phyloP scores from a whole-genome alignment of 2,797 vertebrate species.

The Menidia menidia region DNA sequence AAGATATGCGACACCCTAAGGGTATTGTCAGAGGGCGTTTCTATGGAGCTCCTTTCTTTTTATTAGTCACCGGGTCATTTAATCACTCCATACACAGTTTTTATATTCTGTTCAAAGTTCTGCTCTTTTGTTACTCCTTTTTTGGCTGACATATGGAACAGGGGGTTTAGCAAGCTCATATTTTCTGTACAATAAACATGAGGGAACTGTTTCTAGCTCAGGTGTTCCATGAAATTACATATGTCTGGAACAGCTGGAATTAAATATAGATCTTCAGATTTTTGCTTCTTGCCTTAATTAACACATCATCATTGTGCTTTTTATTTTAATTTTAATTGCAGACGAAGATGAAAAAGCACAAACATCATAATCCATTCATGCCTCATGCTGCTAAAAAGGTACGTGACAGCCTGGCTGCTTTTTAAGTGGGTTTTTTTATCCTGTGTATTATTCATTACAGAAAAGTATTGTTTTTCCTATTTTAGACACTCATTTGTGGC shows the following conservation, averaged over 20 bases:
- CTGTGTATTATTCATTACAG: neutral
- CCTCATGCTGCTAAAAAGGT: slow-evolving; percentile 55
- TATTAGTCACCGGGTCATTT: neutral
- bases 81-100: neutral
- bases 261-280: slow-evolving; percentile 33
- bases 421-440: neutral
- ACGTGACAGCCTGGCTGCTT: neutral
- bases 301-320: neutral
- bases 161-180: neutral
- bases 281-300: slow-evolving; percentile 1
- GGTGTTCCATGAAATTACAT: neutral
- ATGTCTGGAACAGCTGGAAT: neutral
- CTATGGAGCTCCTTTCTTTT: neutral
- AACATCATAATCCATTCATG: slow-evolving; percentile 70
- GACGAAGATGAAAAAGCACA: slow-evolving; percentile 64
- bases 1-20: neutral
- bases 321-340: slow-evolving; percentile 22
- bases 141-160: neutral
- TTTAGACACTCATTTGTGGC: neutral
- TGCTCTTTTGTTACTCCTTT: neutral
- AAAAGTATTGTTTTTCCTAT: neutral
- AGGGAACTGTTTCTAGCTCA: neutral
- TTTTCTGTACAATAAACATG: neutral
- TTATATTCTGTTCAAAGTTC: neutral
- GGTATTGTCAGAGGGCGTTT: neutral